These are phyloP conservation scores for Picus viridis DNA, from an alignment of 2,797 vertebrate genomes.

Conservation along the genomic window DNA sequence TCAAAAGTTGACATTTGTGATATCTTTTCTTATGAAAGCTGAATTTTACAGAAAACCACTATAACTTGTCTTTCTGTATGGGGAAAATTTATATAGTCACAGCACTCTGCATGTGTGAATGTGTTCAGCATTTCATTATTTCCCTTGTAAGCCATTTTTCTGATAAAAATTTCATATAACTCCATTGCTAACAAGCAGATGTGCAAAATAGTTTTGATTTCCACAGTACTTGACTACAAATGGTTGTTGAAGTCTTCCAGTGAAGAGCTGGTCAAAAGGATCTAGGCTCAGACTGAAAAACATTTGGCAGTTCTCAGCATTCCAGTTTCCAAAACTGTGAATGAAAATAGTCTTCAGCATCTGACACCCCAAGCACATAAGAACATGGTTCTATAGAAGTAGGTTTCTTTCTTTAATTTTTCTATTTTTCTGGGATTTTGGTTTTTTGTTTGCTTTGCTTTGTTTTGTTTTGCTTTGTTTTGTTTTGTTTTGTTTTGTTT, in stretches of 20 bases:
- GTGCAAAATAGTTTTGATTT: background rate
- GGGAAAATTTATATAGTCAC: background rate
- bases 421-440: too few relatives aligned
- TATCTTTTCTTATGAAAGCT: background rate
- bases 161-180: background rate
- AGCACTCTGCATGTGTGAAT: fast-evolving
- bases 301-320: background rate
- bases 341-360: background rate
- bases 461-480: background rate
- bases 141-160: background rate
- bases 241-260: background rate
- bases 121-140: background rate
- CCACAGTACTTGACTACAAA: background rate
- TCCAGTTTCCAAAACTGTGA: background rate
- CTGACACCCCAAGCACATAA: background rate
- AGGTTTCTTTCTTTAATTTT: background rate
- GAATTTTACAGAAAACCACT: background rate
- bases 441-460: too few relatives aligned
- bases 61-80: fast-evolving
- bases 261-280: background rate
- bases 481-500: background rate
- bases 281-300: background rate
- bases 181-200: background rate
- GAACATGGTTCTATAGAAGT: background rate
- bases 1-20: background rate